Base-by-base conservation (phyloP, 2,888 invertebrate species). In the Byasa hedistus region DNA sequence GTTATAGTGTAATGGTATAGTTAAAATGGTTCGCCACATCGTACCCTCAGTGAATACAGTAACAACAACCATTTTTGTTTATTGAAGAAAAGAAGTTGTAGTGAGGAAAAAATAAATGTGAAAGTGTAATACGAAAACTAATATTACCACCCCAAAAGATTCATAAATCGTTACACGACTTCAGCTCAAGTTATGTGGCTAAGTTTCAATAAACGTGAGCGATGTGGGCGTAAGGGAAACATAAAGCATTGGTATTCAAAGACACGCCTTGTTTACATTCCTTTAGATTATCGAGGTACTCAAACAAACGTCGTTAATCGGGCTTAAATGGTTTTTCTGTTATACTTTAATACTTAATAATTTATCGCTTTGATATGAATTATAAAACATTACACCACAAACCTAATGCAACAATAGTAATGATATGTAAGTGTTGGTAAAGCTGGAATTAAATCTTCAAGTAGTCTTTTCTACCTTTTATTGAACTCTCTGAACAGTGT, bases 121-220 rank as follows among this genome's bases (percentile, higher is more conserved):
- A 15, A 15, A 12, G 15, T 3, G 39, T 39, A 12, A 22, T 10
- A 48, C n/a, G n/a, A 21, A 54, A 21, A 54, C 5, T 3, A 22
- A 21, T 54, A 15, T 54, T 54, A n/a, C 52, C 12, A n/a, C 1
- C n/a, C 52, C 22, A 3, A 62, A 44, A 10, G 44, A 56, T 55
- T 56, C 32, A 63, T 24, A 17, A 57, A 27, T 21, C 48, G 27
- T 56, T 27, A 56, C 62, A 62, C 56, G 56, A 21, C 21, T 19
- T 56, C 17, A 17, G 52, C 44, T 15, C 24, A 44, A 57, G 21
- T 48, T 57, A 63, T 48, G 48, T 63, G 48, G 48, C 22, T 48
- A 62, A 56, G 57, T 63, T 62, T 63, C 48, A 56, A 57, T 56
- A 63, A 56, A 48, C 63, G 57, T 57, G 44, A 63, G 48, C 55